phyloP scores from a whole-genome alignment of 2,113 vertebrate genomes.

The Tupaia chinensis region DNA sequence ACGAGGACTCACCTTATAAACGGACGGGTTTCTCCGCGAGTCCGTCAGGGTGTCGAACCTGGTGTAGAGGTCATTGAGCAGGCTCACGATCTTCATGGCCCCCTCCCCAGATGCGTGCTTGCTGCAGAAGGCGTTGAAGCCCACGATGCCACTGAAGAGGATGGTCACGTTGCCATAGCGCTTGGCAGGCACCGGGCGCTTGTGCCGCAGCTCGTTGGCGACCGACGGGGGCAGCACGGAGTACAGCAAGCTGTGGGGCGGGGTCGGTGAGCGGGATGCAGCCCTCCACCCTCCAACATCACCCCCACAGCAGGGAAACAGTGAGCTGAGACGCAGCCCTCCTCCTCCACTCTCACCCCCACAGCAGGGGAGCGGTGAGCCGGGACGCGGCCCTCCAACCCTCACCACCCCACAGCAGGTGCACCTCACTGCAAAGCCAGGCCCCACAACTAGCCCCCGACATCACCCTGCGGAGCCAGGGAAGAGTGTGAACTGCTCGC shows the following conservation, averaged over 20 bases:
- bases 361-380: too few relatives aligned
- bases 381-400: too few relatives aligned
- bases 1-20: conserved; percentile 94
- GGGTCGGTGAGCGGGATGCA: neutral
- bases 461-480: too few relatives aligned
- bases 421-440: too few relatives aligned
- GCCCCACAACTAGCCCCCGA: too few relatives aligned
- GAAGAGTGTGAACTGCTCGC: too few relatives aligned
- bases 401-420: too few relatives aligned
- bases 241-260: conserved; percentile 92
- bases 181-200: conserved; percentile 96
- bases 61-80: conserved; percentile 98
- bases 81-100: conserved; percentile 99
- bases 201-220: conserved; percentile 98
- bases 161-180: conserved; percentile 98
- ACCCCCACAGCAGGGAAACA: too few relatives aligned
- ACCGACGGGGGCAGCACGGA: conserved; percentile 98
- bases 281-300: too few relatives aligned
- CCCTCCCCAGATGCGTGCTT: conserved; percentile 99
- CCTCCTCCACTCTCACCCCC: too few relatives aligned
- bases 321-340: too few relatives aligned
- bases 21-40: conserved; percentile 97
- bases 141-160: conserved; percentile 98
- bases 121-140: conserved; percentile 98
- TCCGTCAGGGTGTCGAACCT: conserved; percentile 99